Percentiles rank a stretch among this genome's conserved stretches.
Conservation (phyloP, 2,797 vertebrate species). For the Ctenosaura bakeri region DNA sequence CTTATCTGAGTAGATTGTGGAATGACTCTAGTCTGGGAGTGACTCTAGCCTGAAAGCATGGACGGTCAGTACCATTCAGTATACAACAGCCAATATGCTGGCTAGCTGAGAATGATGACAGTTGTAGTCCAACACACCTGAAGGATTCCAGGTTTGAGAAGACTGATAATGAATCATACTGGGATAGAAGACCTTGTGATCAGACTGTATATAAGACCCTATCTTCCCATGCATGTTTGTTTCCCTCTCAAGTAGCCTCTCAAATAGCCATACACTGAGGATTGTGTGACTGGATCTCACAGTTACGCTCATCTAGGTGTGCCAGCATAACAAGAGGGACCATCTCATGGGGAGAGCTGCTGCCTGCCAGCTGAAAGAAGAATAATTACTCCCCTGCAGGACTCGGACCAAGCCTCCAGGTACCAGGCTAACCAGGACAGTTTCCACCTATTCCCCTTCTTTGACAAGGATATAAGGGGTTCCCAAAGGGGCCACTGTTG, state of each 20-base stretch:
- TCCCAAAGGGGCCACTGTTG: too few species aligned
- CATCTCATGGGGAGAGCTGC: too few species aligned
- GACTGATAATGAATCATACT: background rate
- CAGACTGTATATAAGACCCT: background rate
- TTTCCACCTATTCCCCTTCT: too few species aligned
- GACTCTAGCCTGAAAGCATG: background rate
- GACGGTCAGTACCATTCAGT: background rate
- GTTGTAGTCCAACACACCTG: background rate
- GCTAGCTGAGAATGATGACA: background rate
- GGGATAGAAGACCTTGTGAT: background rate
- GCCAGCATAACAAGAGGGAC: too few species aligned
- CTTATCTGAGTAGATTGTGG: background rate
- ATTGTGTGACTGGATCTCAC: too few species aligned
- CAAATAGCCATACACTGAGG: background rate
- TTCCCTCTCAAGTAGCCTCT: too few species aligned
- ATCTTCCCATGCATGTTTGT: background rate
- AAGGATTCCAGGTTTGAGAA: background rate
- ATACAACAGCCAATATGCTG: background rate
- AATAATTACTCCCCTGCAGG: too few species aligned
- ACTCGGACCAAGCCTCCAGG: too few species aligned
- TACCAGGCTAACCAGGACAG: too few species aligned
- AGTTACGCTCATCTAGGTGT: conserved; percentile 12
- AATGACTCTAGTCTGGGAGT: background rate
- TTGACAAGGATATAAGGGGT: too few species aligned
- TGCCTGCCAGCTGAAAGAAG: too few species aligned